These are phyloP conservation scores for Mesorhabditis spiculigera DNA, from an alignment of 2,888 invertebrate genomes.

Conservation along the genomic window DNA sequence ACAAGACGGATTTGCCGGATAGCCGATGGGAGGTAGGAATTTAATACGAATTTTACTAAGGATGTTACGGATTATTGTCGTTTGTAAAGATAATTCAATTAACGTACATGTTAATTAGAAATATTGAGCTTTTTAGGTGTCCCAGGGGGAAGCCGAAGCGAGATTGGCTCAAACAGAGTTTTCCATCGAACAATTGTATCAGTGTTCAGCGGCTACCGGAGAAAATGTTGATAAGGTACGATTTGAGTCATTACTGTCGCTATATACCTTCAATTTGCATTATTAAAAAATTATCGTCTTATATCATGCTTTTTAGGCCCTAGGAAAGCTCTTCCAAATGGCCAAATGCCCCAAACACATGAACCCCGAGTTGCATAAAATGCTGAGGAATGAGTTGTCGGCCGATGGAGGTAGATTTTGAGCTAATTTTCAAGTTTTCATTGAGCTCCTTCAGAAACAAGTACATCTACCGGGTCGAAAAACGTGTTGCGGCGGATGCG, in stretches of 20 bases:
- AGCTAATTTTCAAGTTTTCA: neutral
- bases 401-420: conserved; percentile 22
- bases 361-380: conserved; percentile 34
- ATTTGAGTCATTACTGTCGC: neutral
- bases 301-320: conserved; percentile 19
- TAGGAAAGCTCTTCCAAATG: conserved; percentile 23
- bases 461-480: conserved; percentile 15
- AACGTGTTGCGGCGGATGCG: conserved; percentile 32
- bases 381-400: conserved; percentile 28
- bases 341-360: conserved; percentile 34
- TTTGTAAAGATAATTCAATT: too few relatives aligned
- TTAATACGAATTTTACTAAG: neutral
- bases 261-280: too few relatives aligned
- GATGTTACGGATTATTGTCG: neutral
- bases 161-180: neutral
- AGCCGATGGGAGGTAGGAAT: conserved; percentile 23
- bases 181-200: neutral
- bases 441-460: neutral
- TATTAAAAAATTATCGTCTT: neutral
- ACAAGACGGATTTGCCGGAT: conserved; percentile 32
- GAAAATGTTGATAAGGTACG: neutral
- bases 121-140: neutral
- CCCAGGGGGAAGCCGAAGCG: neutral
- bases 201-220: neutral
- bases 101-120: too few relatives aligned